A percentile compares a stretch with the other conserved stretches of the same genome.
Conservation (phyloP, 2,888 invertebrate genomes). For the Ennomos fuscantarius region DNA sequence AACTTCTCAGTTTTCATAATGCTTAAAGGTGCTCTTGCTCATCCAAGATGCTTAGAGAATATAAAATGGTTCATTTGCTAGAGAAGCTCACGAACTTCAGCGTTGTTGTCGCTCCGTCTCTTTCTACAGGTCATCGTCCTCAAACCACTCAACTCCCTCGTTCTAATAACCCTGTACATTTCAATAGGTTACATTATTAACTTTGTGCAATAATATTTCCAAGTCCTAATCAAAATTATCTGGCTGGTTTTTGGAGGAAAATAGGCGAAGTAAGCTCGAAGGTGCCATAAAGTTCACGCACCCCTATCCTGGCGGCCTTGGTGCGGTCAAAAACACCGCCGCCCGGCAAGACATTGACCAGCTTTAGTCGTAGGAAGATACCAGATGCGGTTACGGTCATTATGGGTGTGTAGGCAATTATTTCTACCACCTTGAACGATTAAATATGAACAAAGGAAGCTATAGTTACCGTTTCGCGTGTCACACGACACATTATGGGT, state of each 20-base stretch:
- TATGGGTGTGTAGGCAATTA: constrained; percentile 70
- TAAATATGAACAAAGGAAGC: constrained; percentile 72
- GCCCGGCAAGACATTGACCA: constrained; percentile 74
- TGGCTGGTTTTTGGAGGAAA: constrained; percentile 21
- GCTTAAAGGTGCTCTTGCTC: constrained; percentile 13
- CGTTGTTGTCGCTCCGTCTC: constrained; percentile 82
- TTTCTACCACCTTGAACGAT: constrained; percentile 74
- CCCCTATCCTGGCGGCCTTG: constrained; percentile 76
- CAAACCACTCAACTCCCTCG: constrained; percentile 71
- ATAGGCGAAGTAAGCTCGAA: constrained; percentile 39
- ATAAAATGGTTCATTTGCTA: constrained; percentile 40
- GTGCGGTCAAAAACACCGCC: constrained; percentile 72
- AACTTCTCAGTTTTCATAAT: constrained; percentile 10
- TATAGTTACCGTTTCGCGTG: constrained; percentile 69
- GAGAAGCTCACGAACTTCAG: constrained; percentile 76
- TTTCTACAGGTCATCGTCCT: constrained; percentile 81
- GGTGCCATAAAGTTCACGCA: constrained; percentile 65
- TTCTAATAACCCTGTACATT: constrained; percentile 77
- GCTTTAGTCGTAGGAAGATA: constrained; percentile 51
- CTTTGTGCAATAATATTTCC: constrained; percentile 14
- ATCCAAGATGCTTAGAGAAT: constrained; percentile 30
- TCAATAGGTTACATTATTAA: constrained; percentile 49
- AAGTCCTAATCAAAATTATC: constrained; percentile 10
- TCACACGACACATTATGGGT: constrained; percentile 66
- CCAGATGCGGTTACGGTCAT: constrained; percentile 65